Base-by-base conservation (phyloP, 2,888 invertebrate species). In the Lithophane socia region DNA sequence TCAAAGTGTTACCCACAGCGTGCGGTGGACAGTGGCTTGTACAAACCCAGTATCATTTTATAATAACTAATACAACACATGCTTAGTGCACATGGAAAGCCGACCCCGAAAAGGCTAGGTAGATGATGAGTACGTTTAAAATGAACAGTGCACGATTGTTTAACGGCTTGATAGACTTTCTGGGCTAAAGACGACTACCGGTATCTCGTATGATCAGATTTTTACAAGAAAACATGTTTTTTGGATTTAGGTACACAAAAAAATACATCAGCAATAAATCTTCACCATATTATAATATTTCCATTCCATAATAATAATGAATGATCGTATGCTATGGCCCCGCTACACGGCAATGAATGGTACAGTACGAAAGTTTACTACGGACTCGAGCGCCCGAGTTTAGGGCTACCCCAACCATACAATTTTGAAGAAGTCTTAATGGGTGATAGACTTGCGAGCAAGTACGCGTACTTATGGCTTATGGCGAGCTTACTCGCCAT, bases 261-360 rank as follows among this genome's bases (percentile, higher is more conserved):
- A 13, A 58, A 44, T n/a, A n/a, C n/a, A n/a, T n/a, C 29, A 18
- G 16, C 72, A 72, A 56, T 37, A 44, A 56, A 73, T 37, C n/a
- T 73, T 73, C 73, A 73, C 29, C 54, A 12, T 65, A 29, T 37
- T 49, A n/a, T 56, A 42, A 63, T 68, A 54, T 60, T 67, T 70
- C 54, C 73, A 83, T 83, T 82, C 47, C 73, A 49, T 24, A 66
- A 21, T 67, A 5, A 44, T 67, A 67, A 49, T 73, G 0, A 54
- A 63, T n/a, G 8, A 64, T 52, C 49, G 18, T 68, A 58, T 67
- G 9, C 12, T 37, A 37, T 16, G 29, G 29, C 9, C 29, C 13
- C 2, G 29, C 3, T 18, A 21, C 49, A 21, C 13, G 21, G 29
- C 21, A 0, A 29, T 16, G 4, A 13, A 37, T 9, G 21, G 66